Percentiles rank a stretch among this genome's conserved stretches.
phyloP scores from a whole-genome alignment of 2,888 invertebrate genomes.

The Gisinianus flammeolus region DNA sequence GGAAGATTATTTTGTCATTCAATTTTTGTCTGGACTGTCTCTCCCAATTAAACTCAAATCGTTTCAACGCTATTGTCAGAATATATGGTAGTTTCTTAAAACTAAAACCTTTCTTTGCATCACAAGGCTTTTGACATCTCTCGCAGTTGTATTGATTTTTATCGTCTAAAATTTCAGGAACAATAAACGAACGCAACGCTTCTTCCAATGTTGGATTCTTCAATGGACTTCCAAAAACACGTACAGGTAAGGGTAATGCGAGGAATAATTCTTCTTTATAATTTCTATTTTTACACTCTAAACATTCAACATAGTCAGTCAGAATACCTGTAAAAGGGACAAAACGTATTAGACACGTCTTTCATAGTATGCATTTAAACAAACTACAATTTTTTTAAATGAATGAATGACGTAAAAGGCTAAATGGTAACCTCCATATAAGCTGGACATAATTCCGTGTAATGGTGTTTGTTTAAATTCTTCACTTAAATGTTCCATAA shows the following conservation, averaged over 20 bases:
- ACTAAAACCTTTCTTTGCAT: slow-evolving; percentile 88
- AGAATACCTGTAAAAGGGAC: slow-evolving; percentile 69
- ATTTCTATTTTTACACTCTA: slow-evolving; percentile 83
- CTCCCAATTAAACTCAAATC: slow-evolving; percentile 87
- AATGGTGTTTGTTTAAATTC: slow-evolving; percentile 83
- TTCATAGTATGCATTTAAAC: background rate
- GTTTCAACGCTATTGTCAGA: slow-evolving; percentile 82
- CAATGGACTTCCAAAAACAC: slow-evolving; percentile 71
- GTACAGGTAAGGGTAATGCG: slow-evolving; percentile 84
- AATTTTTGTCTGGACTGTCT: slow-evolving; percentile 84
- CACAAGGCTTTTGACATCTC: slow-evolving; percentile 82
- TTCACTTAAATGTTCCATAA: slow-evolving; percentile 87
- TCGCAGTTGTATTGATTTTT: slow-evolving; percentile 88
- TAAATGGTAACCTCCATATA: slow-evolving; percentile 68
- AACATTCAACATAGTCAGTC: slow-evolving; percentile 87
- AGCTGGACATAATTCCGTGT: slow-evolving; percentile 78
- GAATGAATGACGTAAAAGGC: slow-evolving; percentile 1
- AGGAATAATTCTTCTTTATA: slow-evolving; percentile 81
- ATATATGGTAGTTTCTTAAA: slow-evolving; percentile 86
- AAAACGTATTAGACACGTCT: background rate
- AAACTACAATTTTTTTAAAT: background rate
- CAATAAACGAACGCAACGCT: slow-evolving; percentile 81
- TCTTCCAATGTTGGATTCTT: slow-evolving; percentile 74
- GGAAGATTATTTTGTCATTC: slow-evolving; percentile 84
- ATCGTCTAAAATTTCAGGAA: slow-evolving; percentile 80